phyloP scores from a whole-genome alignment of 2,888 invertebrate genomes.

The Aphidoletes aphidimyza region DNA sequence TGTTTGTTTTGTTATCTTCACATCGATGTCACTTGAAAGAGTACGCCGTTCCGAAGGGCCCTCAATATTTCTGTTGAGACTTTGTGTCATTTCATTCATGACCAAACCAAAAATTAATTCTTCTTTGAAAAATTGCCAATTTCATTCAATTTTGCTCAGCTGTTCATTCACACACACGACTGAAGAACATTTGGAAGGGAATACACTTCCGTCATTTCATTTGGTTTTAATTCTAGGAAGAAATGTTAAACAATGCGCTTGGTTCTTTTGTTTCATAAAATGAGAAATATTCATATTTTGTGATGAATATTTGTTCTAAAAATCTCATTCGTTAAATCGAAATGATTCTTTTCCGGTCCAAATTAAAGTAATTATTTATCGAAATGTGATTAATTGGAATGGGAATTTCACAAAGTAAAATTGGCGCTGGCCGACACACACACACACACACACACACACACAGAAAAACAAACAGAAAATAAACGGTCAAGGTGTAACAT shows the following conservation, averaged over 20 bases:
- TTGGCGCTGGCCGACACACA: too few species aligned
- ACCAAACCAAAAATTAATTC: too few species aligned
- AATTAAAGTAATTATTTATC: conserved; percentile 37
- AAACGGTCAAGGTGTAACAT: neutral
- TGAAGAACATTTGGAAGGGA: too few species aligned
- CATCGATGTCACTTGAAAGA: conserved; percentile 31
- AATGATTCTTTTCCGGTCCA: conserved; percentile 18
- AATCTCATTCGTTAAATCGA: neutral
- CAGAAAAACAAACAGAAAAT: conserved; percentile 1
- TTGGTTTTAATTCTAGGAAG: too few species aligned
- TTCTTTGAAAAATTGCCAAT: neutral
- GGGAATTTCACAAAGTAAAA: neutral
- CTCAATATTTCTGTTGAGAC: neutral
- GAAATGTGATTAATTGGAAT: neutral
- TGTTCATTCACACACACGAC: neutral
- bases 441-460: too few species aligned
- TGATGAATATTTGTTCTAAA: neutral
- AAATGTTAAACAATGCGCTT: too few species aligned
- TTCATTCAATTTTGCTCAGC: neutral
- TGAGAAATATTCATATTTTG: too few species aligned
- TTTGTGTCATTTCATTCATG: neutral
- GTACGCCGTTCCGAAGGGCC: neutral
- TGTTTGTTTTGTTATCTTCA: neutral
- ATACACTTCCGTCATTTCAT: too few species aligned
- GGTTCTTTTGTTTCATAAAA: too few species aligned